Conservation (phyloP, 2,113 vertebrate genomes). For the Pseudorectes ferrugineus region DNA sequence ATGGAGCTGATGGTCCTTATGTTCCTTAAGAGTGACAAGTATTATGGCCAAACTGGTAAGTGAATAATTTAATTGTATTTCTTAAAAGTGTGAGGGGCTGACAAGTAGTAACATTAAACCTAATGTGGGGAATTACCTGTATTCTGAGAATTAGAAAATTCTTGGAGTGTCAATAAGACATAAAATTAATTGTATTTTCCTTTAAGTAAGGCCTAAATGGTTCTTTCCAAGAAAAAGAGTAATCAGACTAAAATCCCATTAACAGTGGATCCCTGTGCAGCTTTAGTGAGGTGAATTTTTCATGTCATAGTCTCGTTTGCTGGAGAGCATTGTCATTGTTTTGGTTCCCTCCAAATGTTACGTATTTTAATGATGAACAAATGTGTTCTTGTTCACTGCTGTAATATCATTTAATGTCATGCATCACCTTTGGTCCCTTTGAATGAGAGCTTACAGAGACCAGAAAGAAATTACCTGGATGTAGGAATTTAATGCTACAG, state of each 20-base stretch:
- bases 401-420: neutral
- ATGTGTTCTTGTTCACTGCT: neutral
- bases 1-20: neutral
- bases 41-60: neutral
- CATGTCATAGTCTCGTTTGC: neutral
- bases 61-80: neutral
- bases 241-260: neutral
- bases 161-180: neutral
- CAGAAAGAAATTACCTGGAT: neutral
- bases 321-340: neutral
- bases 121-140: neutral
- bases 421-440: neutral
- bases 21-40: neutral
- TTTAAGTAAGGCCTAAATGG: neutral
- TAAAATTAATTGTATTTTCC: neutral
- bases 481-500: neutral
- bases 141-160: neutral
- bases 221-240: neutral
- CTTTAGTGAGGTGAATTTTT: neutral
- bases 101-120: neutral
- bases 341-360: neutral
- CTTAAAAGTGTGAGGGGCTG: neutral
- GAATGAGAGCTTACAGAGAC: neutral
- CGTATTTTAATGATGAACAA: neutral
- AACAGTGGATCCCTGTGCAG: neutral